Base-by-base conservation (phyloP, 2,888 invertebrate genomes). In the Theretra japonica region DNA sequence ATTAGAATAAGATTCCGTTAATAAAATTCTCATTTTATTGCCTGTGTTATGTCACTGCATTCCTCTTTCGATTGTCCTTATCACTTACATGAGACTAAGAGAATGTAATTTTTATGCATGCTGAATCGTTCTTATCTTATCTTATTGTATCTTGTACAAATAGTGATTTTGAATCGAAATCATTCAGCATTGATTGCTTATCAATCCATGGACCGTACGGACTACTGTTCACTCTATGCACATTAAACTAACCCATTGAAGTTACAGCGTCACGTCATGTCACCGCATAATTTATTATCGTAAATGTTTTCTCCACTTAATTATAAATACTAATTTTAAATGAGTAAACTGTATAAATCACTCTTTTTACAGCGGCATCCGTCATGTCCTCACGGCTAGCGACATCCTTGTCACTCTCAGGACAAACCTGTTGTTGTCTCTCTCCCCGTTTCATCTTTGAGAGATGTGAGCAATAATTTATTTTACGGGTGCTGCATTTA, bases 251-350 rank as follows among this genome's bases (percentile, higher is more conserved):
- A 41, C 11, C 11, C 41, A 41, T 15, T 41, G 15, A n/a, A 19
- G 53, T 17, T n/a, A 17, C 58, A 17, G 23, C 15, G 17, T 25
- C 3, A 28, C 15, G 17, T 25, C 3, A 28, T 58, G 53, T 58
- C 11, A 15, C 23, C 17, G 58, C 25, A 58, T 58, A 25, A 58
- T 58, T 62, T 33, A 41, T 41, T 62, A 41, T 41, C 41, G 11
- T 62, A 33, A 21, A 33, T 62, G 41, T 30, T 41, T 21, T 62
- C 62, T 5, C 41, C 33, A 62, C 21, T 62, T 62, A 62, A 62
- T 62, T 62, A 62, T 72, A 73, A 76, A 74, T 33, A 74, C 72
- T 75, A 60, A 79, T 78, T 75, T 78, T 75, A 74, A 78, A 82
- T 77, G 79, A 76, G 77, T 76, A 75, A 76, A 74, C 75, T 70